phyloP scores from a whole-genome alignment of 2,113 vertebrate genomes.

The Macrotis lagotis region DNA sequence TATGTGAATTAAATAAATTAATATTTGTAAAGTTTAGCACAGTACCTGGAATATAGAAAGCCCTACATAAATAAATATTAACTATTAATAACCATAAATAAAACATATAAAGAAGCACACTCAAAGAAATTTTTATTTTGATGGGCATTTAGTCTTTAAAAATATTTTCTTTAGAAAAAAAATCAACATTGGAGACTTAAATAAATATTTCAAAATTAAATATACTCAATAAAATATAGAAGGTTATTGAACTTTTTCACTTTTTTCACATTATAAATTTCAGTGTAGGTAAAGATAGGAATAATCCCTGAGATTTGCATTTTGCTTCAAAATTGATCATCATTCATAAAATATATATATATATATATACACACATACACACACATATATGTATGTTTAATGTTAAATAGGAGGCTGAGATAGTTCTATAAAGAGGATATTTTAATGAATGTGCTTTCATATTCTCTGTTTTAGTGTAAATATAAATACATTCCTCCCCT shows the following conservation, averaged over 20 bases:
- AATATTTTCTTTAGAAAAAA: background rate
- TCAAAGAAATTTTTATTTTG: background rate
- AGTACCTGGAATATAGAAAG: too few species aligned
- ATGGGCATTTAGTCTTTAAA: background rate
- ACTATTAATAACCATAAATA: background rate
- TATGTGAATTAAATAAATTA: too few species aligned
- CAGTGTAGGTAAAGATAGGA: slow-evolving; percentile 1
- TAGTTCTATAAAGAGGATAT: slow-evolving; percentile 26
- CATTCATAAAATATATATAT: background rate
- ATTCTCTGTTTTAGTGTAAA: slow-evolving; percentile 53
- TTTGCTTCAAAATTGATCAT: slow-evolving; percentile 46
- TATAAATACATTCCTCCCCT: slow-evolving; percentile 68
- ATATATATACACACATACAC: too few species aligned
- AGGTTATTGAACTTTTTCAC: slow-evolving; percentile 5
- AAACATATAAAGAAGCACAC: background rate
- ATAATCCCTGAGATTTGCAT: background rate
- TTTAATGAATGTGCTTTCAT: slow-evolving; percentile 65
- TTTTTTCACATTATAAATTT: slow-evolving; percentile 15
- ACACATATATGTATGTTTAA: slow-evolving; percentile 18
- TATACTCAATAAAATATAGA: background rate
- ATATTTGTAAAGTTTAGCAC: too few species aligned
- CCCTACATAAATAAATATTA: background rate
- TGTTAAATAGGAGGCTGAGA: slow-evolving; percentile 65
- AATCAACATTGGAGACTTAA: background rate
- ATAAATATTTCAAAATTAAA: background rate